These are phyloP conservation scores for Spicauda simplicius DNA, from an alignment of 2,888 invertebrate genomes.

Conservation along the genomic window DNA sequence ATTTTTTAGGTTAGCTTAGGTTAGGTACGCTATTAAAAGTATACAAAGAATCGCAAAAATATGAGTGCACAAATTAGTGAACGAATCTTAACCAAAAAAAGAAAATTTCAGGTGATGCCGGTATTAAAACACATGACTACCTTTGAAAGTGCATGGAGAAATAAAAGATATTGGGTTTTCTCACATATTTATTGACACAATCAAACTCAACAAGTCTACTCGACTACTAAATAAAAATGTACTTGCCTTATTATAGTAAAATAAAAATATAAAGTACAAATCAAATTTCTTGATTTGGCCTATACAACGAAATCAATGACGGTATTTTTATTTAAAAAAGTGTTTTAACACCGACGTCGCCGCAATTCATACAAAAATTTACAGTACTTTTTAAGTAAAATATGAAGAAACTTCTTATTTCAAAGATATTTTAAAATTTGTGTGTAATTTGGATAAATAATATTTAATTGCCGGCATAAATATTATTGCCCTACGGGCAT, in stretches of 20 bases:
- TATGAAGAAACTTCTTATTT: neutral
- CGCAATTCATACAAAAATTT: slow-evolving; percentile 36
- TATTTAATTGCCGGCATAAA: too few species aligned
- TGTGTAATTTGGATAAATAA: too few species aligned
- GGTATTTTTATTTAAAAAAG: slow-evolving; percentile 14
- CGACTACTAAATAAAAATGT: slow-evolving; percentile 42
- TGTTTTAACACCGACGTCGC: slow-evolving; percentile 79
- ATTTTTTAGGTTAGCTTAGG: neutral
- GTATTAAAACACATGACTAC: slow-evolving; percentile 65
- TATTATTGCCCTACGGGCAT: too few species aligned
- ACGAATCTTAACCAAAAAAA: neutral
- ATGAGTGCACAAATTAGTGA: neutral
- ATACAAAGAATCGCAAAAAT: slow-evolving; percentile 3
- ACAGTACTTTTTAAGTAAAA: neutral
- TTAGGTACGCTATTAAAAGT: neutral
- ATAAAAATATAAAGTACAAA: slow-evolving; percentile 17
- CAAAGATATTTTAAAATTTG: too few species aligned
- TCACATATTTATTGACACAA: slow-evolving; percentile 61
- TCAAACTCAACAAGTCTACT: slow-evolving; percentile 45
- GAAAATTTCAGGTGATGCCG: slow-evolving; percentile 69
- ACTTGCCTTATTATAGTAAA: slow-evolving; percentile 31
- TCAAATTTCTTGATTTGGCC: slow-evolving; percentile 38
- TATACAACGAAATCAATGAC: slow-evolving; percentile 42
- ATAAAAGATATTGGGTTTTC: slow-evolving; percentile 43
- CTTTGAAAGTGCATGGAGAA: slow-evolving; percentile 45